phyloP scores from a whole-genome alignment of 2,888 invertebrate species.

The Cheilosia vernalis region DNA sequence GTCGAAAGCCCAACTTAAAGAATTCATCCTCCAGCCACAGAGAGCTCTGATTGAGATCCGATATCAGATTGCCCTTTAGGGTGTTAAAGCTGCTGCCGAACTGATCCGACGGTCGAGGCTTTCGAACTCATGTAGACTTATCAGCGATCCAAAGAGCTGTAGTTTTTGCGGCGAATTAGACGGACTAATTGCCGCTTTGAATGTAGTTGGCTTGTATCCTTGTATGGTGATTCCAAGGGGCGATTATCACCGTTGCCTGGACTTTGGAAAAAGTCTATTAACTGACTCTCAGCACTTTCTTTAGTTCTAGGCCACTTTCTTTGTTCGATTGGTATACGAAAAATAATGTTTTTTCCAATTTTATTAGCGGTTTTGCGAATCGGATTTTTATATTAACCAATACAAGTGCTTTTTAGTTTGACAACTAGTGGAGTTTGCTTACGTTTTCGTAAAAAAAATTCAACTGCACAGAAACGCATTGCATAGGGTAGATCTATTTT shows the following conservation, averaged over 20 bases:
- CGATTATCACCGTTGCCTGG: conserved; percentile 61
- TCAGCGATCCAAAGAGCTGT: conserved; percentile 83
- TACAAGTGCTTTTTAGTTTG: too few species aligned
- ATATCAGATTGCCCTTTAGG: conserved; percentile 83
- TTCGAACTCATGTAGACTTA: conserved; percentile 83
- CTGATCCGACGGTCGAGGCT: conserved; percentile 84
- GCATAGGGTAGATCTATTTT: too few species aligned
- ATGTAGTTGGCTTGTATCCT: conserved; percentile 66
- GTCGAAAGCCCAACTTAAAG: conserved; percentile 92
- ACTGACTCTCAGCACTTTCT: conserved; percentile 82
- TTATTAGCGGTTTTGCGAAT: too few species aligned
- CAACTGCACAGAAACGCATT: too few species aligned
- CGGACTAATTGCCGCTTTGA: conserved; percentile 76
- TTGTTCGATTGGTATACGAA: too few species aligned
- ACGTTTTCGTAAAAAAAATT: too few species aligned
- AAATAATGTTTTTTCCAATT: too few species aligned
- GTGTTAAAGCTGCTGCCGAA: conserved; percentile 85
- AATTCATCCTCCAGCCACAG: conserved; percentile 92
- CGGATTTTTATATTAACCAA: too few species aligned
- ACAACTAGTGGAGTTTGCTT: too few species aligned
- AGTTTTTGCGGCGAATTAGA: conserved; percentile 80
- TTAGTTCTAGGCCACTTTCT: too few species aligned
- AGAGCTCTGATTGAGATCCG: conserved; percentile 84
- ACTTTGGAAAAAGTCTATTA: conserved; percentile 89
- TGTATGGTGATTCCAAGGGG: conserved; percentile 58